phyloP scores from a whole-genome alignment of 2,888 invertebrate genomes.

The Molorchus minor region DNA sequence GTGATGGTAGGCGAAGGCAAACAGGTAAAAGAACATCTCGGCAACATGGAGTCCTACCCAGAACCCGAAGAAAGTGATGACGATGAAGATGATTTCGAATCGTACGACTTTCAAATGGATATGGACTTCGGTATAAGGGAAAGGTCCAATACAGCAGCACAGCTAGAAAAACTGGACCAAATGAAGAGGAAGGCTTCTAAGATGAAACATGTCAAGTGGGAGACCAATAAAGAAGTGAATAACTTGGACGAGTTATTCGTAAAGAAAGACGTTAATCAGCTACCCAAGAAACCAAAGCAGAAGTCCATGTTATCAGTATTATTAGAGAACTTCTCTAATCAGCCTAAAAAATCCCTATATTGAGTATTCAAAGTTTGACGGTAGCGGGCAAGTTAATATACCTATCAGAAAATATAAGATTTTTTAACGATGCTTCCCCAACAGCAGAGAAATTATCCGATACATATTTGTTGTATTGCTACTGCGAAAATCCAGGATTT shows the following conservation, averaged over 20 bases:
- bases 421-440: slow-evolving; percentile 86
- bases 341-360: slow-evolving; percentile 88
- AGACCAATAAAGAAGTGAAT: slow-evolving; percentile 70
- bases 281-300: slow-evolving; percentile 47
- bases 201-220: slow-evolving; percentile 81
- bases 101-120: slow-evolving; percentile 81
- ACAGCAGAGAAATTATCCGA: slow-evolving; percentile 83
- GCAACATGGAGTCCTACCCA: slow-evolving; percentile 71
- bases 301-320: slow-evolving; percentile 78
- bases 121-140: slow-evolving; percentile 71
- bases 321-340: slow-evolving; percentile 77
- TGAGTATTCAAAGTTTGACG: slow-evolving; percentile 92
- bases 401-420: slow-evolving; percentile 88
- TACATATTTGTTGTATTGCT: slow-evolving; percentile 82
- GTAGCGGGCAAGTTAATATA: slow-evolving; percentile 81
- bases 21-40: slow-evolving; percentile 63
- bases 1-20: slow-evolving; percentile 87
- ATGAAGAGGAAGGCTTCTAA: slow-evolving; percentile 82
- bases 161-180: no score
- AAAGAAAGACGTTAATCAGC: slow-evolving; percentile 61
- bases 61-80: slow-evolving; percentile 81
- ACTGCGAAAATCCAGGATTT: slow-evolving; percentile 89
- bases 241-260: slow-evolving; percentile 71
- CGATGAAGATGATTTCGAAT: slow-evolving; percentile 71
- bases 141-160: slow-evolving; percentile 87